Evolutionary conservation across 2,888 invertebrate genomes (phyloP).

Genomic region (Adelphocoris suturalis): DNA sequence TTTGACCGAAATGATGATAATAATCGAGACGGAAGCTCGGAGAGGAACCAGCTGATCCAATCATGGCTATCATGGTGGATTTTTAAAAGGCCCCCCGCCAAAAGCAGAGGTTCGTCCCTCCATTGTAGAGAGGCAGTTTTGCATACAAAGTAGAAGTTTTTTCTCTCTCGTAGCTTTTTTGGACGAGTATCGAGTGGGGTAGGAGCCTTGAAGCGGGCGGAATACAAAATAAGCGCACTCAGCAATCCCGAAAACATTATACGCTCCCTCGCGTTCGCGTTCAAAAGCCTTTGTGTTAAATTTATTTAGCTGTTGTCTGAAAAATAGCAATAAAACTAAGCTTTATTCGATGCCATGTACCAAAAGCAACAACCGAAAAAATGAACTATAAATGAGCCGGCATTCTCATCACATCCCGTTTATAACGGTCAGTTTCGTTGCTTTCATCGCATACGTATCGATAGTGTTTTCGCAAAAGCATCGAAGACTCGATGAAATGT

Average conservation of each 20-base stretch:
- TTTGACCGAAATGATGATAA: no score
- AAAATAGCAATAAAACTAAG: no score
- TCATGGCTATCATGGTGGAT: neutral
- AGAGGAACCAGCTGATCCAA: neutral
- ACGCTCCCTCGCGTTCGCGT: neutral
- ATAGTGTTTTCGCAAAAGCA: no score
- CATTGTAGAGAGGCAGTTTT: neutral
- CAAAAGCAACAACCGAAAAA: no score
- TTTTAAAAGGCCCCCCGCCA: constrained; percentile 7
- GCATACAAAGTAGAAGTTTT: neutral
- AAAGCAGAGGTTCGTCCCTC: neutral
- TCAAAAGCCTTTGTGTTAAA: no score
- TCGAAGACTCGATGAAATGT: no score
- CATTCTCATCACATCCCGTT: no score
- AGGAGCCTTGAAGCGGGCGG: neutral
- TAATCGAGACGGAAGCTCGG: neutral
- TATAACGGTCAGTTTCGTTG: no score
- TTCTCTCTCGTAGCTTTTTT: neutral
- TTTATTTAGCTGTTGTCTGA: no score
- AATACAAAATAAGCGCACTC: neutral
- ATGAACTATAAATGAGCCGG: no score
- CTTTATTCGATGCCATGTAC: no score
- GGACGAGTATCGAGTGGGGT: neutral
- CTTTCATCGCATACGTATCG: no score
- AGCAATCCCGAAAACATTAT: neutral